phyloP scores from a whole-genome alignment of 2,113 vertebrate species.

The Oxygymnocypris stewartii region DNA sequence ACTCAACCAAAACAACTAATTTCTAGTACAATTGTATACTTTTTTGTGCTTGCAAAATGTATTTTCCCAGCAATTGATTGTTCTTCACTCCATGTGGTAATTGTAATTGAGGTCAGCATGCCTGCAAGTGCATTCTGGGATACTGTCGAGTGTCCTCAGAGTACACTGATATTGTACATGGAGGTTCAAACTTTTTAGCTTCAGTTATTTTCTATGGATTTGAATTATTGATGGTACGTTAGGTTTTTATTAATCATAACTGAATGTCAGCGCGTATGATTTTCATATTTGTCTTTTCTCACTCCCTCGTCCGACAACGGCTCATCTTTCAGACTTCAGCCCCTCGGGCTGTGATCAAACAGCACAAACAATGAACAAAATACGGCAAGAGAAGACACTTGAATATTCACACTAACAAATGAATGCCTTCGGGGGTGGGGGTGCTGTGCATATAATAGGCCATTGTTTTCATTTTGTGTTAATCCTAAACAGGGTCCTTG shows the following conservation, averaged over 20 bases:
- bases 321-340: conserved; percentile 73
- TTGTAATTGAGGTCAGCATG: conserved; percentile 28
- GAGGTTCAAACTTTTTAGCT: background rate
- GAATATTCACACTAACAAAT: conserved; percentile 54
- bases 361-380: conserved; percentile 77
- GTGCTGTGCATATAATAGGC: conserved; percentile 56
- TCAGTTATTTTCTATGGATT: conserved; percentile 29
- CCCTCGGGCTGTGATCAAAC: conserved; percentile 68
- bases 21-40: background rate
- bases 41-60: conserved; percentile 1
- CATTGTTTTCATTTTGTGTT: conserved; percentile 73
- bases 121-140: conserved; percentile 34
- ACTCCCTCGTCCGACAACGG: conserved; percentile 62
- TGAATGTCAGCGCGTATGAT: conserved; percentile 53
- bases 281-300: conserved; percentile 7
- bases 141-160: background rate
- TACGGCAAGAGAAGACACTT: conserved; percentile 65
- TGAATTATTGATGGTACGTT: conserved; percentile 67
- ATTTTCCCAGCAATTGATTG: conserved; percentile 29
- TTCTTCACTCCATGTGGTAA: background rate
- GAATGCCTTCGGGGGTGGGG: conserved; percentile 60
- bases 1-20: background rate
- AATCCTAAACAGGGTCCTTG: conserved; percentile 72
- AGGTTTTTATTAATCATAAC: conserved; percentile 54
- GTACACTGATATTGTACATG: background rate